Evolutionary conservation across 2,888 invertebrate genomes (phyloP).

Genomic region (Euproctis similis): DNA sequence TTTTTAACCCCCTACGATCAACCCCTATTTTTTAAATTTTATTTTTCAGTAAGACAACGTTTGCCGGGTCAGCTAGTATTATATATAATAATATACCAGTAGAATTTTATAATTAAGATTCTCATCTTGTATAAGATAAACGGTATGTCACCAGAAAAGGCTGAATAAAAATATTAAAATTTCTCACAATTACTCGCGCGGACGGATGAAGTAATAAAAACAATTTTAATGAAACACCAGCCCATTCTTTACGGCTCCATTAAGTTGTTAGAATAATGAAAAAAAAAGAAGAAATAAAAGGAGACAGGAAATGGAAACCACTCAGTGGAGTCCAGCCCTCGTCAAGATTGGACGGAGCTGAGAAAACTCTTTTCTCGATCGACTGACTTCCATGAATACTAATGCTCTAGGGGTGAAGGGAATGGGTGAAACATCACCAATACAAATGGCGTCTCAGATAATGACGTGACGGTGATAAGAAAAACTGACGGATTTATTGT

Average conservation of each 20-base stretch:
- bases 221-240: constrained; percentile 62
- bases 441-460: constrained; percentile 49
- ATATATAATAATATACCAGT: no score
- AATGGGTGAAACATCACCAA: constrained; percentile 45
- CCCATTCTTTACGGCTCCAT: constrained; percentile 65
- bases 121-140: no score
- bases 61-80: no score
- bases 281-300: constrained; percentile 65
- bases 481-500: no score
- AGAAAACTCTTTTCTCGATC: constrained; percentile 70
- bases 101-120: background rate
- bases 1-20: no score
- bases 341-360: constrained; percentile 58
- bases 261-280: constrained; percentile 65
- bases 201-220: constrained; percentile 52
- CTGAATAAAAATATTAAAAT: constrained; percentile 19
- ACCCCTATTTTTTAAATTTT: background rate
- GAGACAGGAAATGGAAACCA: constrained; percentile 62
- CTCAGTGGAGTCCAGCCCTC: constrained; percentile 56
- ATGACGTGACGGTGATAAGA: constrained; percentile 37
- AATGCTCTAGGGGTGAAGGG: constrained; percentile 58
- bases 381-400: constrained; percentile 73
- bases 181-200: constrained; percentile 36
- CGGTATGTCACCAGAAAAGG: no score
- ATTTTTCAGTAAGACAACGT: background rate